Conservation (phyloP, 2,797 vertebrate species). For the Harpagifer antarcticus region DNA sequence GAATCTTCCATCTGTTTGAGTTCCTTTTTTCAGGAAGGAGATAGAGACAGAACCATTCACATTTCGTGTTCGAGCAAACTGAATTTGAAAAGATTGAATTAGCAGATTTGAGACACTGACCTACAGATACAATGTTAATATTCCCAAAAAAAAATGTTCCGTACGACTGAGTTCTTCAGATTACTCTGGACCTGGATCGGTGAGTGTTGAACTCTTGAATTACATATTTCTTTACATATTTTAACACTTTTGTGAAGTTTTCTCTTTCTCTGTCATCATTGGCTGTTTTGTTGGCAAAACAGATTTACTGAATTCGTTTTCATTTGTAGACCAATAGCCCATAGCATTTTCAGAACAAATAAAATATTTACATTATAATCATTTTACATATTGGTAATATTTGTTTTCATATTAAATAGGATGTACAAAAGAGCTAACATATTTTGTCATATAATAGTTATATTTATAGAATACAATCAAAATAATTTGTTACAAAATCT, state of each 20-base stretch:
- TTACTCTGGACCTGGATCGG: neutral
- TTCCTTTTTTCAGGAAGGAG: conserved; percentile 28
- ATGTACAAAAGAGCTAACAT: neutral
- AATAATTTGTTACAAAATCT: too few relatives aligned
- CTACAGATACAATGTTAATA: conserved; percentile 5
- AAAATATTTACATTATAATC: neutral
- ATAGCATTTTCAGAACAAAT: neutral
- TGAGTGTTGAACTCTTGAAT: conserved; percentile 10
- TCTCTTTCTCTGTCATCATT: neutral
- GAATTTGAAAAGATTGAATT: conserved; percentile 12
- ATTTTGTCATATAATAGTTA: neutral
- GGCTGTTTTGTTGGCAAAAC: conserved; percentile 12
- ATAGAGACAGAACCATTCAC: neutral
- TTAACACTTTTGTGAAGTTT: neutral
- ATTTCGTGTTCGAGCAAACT: neutral
- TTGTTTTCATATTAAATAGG: neutral
- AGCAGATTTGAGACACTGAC: conserved; percentile 10
- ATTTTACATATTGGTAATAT: neutral
- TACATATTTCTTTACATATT: conserved; percentile 7
- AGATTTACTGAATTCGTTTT: conserved; percentile 1
- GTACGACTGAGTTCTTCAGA: conserved; percentile 2
- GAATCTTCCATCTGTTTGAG: conserved; percentile 49
- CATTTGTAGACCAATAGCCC: neutral
- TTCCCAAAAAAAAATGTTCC: too few relatives aligned
- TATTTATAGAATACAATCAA: too few relatives aligned